Base-by-base conservation (phyloP, 2,113 vertebrate genomes). In the Macheiramphus alcinus region DNA sequence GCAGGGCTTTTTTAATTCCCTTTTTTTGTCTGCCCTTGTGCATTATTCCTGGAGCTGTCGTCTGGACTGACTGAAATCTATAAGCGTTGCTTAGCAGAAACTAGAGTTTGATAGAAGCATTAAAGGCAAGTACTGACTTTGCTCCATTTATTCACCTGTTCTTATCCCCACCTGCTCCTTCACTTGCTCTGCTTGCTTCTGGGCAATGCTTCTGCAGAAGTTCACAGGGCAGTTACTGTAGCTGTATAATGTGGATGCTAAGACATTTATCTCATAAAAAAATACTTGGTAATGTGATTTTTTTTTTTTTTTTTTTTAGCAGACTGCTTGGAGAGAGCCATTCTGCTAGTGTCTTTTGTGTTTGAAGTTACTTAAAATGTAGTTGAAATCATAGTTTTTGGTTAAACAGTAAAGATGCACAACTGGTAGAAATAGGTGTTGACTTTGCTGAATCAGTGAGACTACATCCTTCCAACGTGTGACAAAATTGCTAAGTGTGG, bases 31-130 rank as follows among this genome's bases (percentile, higher is more conserved):
- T 73, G 13, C 26, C 13, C 5, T 31, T 25, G 13, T 16, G 32
- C n/a, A 1, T 10, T 86, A 68, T 79, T 56, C 25, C 22, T 34
- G 70, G 56, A 23, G 58, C 72, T 7, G 26, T 40, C 4, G 0
- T 3, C 16, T 3, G 36, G 8, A 12, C 22, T 8, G 11, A 4
- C 2, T 1, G 25, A 6, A 27, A 0, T 3, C 11, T 16, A 0
- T 26, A 11, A 48, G 23, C 10, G 32, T 34, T 14, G 36, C 40
- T 16, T 26, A 16, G 27, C 40, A 27, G 50, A 5, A 59, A 3
- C 0, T 3, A 6, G 40, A 2, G 7, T n/a, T 27, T 11, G 31
- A 9, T 9, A 7, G 12, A 20, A 20, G n/a, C 6, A 13, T 8
- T 38, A 9, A 53, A 74, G 71, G 82, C 71, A 31, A 34, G 43